Conservation (phyloP, 92 coral and sea anemone genomes). For the Heliopora coerulea region DNA sequence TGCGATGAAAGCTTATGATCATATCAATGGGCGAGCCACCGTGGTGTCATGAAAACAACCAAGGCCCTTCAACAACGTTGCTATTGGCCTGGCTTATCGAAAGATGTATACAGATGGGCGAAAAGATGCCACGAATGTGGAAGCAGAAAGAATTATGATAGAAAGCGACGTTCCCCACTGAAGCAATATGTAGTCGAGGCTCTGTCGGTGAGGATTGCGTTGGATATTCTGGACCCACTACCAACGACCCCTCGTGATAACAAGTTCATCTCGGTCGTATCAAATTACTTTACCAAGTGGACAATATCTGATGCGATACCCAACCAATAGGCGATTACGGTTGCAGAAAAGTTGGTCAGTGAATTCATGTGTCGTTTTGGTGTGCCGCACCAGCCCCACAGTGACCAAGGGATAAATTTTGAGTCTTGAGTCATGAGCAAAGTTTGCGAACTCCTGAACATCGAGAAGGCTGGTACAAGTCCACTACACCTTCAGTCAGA, state of each 20-base stretch:
- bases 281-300: constrained; percentile 1
- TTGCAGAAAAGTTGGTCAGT: constrained; percentile 18
- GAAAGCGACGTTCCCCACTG: no score
- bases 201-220: constrained; percentile 33
- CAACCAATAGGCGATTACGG: constrained; percentile 27
- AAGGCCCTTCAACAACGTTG: no score
- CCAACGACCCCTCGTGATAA: constrained; percentile 8
- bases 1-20: no score
- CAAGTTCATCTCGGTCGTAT: not conserved
- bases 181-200: no score
- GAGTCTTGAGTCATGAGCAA: not conserved
- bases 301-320: not conserved
- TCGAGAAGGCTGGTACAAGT: no score
- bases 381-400: not conserved
- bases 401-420: not conserved
- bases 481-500: not conserved
- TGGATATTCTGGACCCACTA: constrained; percentile 45
- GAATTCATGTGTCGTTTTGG: constrained; percentile 23
- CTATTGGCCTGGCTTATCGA: no score
- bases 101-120: no score
- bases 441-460: not conserved
- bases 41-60: no score
- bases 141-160: no score
- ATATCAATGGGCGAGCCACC: no score
- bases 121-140: no score